Evolutionary conservation across 2,888 invertebrate genomes (phyloP).

Genomic region (Thymelicus acteon): DNA sequence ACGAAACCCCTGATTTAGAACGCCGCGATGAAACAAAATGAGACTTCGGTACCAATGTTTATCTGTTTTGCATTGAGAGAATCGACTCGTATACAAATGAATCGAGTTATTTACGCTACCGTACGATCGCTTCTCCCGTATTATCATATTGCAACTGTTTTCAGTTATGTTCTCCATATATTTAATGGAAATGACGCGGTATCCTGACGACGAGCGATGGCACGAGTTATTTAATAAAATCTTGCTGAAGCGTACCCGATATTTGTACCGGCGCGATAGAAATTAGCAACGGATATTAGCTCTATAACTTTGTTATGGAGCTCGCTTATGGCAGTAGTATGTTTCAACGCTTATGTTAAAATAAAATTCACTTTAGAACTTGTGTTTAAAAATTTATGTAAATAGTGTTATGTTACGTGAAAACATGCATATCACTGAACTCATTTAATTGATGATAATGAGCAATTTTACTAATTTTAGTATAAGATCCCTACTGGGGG

Average conservation of each 20-base stretch:
- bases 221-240: slow-evolving; percentile 7
- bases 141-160: slow-evolving; percentile 9
- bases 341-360: background rate
- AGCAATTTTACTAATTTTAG: no score
- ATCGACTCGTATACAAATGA: slow-evolving; percentile 34
- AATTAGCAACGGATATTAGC: slow-evolving; percentile 25
- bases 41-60: no score
- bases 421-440: no score
- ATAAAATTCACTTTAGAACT: no score
- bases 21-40: no score
- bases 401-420: no score
- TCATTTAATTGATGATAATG: no score
- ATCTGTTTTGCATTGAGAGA: slow-evolving; percentile 12
- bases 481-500: no score
- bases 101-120: slow-evolving; percentile 18
- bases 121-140: background rate
- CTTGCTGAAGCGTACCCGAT: background rate
- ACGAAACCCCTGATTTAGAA: no score
- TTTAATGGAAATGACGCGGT: background rate
- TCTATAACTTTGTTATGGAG: slow-evolving; percentile 19
- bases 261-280: slow-evolving; percentile 18
- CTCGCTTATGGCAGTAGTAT: background rate
- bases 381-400: no score
- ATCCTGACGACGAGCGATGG: slow-evolving; percentile 4
- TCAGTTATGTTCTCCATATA: background rate